A percentile compares a stretch with the other conserved stretches of the same genome.
These are phyloP conservation scores for Hemibagrus guttatus DNA, from an alignment of 2,797 vertebrate genomes.

Conservation along the genomic window DNA sequence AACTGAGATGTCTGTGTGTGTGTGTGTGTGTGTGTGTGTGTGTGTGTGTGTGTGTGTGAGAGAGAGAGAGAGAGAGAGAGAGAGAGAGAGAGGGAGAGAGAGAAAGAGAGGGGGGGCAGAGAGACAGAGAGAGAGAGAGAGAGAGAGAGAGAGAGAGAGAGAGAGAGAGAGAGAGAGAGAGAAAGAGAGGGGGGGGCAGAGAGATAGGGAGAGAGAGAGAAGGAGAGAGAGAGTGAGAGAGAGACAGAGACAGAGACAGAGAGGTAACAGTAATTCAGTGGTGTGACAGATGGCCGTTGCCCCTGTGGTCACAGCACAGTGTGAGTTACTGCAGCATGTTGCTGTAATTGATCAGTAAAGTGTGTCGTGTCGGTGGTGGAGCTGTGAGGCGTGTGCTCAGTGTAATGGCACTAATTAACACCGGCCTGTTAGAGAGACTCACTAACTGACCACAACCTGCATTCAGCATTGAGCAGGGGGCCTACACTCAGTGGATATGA, in stretches of 20 bases:
- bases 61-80: too few species aligned
- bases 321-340: slow-evolving; percentile 30
- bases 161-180: neutral
- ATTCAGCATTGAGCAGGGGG: neutral
- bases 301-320: slow-evolving; percentile 41
- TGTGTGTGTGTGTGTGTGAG: too few species aligned
- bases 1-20: slow-evolving; percentile 7
- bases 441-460: slow-evolving; percentile 6
- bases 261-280: neutral
- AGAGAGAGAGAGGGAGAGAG: neutral
- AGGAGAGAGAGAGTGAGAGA: neutral
- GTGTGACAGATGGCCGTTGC: slow-evolving; percentile 38
- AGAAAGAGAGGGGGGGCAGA: neutral
- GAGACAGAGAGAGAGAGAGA: too few species aligned
- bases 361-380: slow-evolving; percentile 40
- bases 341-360: slow-evolving; percentile 40
- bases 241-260: neutral
- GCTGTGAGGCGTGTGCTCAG: slow-evolving; percentile 22
- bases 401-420: slow-evolving; percentile 50
- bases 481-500: neutral
- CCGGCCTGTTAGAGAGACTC: slow-evolving; percentile 25
- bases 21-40: too few species aligned
- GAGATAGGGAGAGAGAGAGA: too few species aligned
- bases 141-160: neutral
- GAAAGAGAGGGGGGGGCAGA: too few species aligned